Evolutionary conservation across 2,888 invertebrate species (phyloP).

Genomic region (Neria commutata): DNA sequence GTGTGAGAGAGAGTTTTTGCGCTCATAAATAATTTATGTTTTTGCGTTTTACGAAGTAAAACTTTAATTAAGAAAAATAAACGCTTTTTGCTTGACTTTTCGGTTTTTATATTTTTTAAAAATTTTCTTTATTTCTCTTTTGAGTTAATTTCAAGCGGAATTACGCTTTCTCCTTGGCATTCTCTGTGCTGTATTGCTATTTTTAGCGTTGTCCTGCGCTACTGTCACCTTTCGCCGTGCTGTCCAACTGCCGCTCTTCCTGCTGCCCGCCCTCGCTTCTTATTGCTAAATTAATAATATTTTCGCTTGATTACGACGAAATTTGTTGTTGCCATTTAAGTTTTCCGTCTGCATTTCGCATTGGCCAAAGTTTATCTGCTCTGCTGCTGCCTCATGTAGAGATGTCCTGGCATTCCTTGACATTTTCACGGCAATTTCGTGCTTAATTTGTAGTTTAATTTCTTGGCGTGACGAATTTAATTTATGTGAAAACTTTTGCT

Average conservation of each 20-base stretch:
- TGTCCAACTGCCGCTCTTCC: neutral
- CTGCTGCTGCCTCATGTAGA: no score
- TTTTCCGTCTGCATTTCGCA: neutral
- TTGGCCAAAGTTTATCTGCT: neutral
- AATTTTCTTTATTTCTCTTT: neutral
- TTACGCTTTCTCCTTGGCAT: neutral
- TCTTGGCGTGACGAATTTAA: neutral
- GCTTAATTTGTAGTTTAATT: constrained; percentile 1
- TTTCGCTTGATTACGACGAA: neutral
- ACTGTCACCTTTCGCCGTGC: neutral
- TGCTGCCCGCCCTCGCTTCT: neutral
- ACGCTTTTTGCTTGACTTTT: neutral
- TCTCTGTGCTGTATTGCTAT: neutral
- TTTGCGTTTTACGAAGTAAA: neutral
- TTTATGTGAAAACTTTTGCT: constrained; percentile 2
- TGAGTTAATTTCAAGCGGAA: neutral
- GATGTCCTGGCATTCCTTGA: no score
- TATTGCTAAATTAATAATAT: neutral
- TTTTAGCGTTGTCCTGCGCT: neutral
- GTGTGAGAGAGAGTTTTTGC: neutral
- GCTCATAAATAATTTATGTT: neutral
- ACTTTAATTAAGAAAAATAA: neutral
- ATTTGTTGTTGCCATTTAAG: neutral
- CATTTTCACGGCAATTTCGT: neutral
- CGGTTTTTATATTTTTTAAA: neutral